Evolutionary conservation across 2,888 invertebrate species (phyloP).

Genomic region (Lagria hirta): DNA sequence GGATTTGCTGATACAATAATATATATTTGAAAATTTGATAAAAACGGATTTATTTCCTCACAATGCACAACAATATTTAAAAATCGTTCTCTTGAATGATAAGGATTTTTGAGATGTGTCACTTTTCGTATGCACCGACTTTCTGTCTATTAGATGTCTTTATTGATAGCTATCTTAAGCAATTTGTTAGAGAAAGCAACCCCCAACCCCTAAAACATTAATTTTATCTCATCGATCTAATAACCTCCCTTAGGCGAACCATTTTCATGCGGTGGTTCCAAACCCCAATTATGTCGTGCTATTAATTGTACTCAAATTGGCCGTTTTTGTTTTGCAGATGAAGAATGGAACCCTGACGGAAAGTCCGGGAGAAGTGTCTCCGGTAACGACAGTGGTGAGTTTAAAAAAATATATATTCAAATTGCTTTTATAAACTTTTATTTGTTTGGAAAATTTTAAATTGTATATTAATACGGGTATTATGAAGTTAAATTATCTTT

Average conservation of each 20-base stretch:
- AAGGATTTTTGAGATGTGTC: slow-evolving; percentile 6
- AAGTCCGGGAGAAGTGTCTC: slow-evolving; percentile 53
- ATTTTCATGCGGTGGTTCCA: slow-evolving; percentile 4
- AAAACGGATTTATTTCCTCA: too few species aligned
- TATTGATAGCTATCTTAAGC: slow-evolving; percentile 10
- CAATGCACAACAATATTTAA: too few species aligned
- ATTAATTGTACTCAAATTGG: slow-evolving; percentile 14
- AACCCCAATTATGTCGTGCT: slow-evolving; percentile 7
- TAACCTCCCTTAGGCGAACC: background rate
- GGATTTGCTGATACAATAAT: too few species aligned
- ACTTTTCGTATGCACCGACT: slow-evolving; percentile 4
- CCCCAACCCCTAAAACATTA: background rate
- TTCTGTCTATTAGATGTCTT: slow-evolving; percentile 6
- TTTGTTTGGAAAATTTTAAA: slow-evolving; percentile 15
- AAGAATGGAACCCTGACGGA: slow-evolving; percentile 65
- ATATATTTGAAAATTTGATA: too few species aligned
- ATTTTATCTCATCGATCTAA: slow-evolving; percentile 8
- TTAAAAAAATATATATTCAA: too few species aligned
- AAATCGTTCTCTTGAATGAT: too few species aligned
- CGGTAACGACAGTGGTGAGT: slow-evolving; percentile 53
- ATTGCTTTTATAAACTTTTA: slow-evolving; percentile 4
- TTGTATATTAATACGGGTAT: slow-evolving; percentile 15
- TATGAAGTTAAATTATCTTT: slow-evolving; percentile 17
- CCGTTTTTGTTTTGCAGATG: slow-evolving; percentile 57
- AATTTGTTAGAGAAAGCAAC: slow-evolving; percentile 12